Percentiles rank a stretch among this genome's conserved stretches.
Evolutionary conservation across 2,797 vertebrate species (phyloP).

Genomic region (Acipenser transmontanus): DNA sequence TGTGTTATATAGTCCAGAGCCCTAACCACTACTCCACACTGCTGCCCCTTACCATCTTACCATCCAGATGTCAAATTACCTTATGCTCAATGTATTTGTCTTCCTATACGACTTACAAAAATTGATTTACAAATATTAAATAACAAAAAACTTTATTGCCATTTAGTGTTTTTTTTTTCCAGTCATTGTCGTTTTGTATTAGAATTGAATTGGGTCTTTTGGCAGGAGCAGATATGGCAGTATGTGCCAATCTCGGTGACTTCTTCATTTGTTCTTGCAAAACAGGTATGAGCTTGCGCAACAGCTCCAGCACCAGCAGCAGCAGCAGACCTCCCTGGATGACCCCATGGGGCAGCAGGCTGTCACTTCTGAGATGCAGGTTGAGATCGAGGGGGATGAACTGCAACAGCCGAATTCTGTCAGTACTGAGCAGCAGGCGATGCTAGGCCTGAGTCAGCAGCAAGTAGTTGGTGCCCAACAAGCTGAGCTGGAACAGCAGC

Average conservation of each 20-base stretch:
- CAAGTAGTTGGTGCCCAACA: constrained; percentile 76
- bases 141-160: not conserved
- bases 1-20: too few relatives aligned
- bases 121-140: too few relatives aligned
- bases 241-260: not conserved
- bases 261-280: constrained; percentile 5
- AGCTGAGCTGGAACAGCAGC: constrained; percentile 62
- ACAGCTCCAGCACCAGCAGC: constrained; percentile 79
- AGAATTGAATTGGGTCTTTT: too few relatives aligned
- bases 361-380: constrained; percentile 75
- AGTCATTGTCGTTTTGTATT: too few relatives aligned
- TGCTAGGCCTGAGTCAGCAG: constrained; percentile 75
- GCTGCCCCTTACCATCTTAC: too few relatives aligned
- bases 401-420: constrained; percentile 58
- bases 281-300: constrained; percentile 88
- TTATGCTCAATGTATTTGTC: too few relatives aligned
- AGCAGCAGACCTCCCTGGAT: constrained; percentile 47
- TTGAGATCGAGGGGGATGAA: constrained; percentile 70
- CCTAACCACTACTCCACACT: too few relatives aligned
- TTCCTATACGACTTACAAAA: too few relatives aligned
- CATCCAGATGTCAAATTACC: too few relatives aligned
- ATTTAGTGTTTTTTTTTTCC: not conserved
- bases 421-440: constrained; percentile 65
- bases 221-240: too few relatives aligned
- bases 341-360: constrained; percentile 62